phyloP scores from a whole-genome alignment of 2,888 invertebrate species.

The Cylindroiulus punctatus region DNA sequence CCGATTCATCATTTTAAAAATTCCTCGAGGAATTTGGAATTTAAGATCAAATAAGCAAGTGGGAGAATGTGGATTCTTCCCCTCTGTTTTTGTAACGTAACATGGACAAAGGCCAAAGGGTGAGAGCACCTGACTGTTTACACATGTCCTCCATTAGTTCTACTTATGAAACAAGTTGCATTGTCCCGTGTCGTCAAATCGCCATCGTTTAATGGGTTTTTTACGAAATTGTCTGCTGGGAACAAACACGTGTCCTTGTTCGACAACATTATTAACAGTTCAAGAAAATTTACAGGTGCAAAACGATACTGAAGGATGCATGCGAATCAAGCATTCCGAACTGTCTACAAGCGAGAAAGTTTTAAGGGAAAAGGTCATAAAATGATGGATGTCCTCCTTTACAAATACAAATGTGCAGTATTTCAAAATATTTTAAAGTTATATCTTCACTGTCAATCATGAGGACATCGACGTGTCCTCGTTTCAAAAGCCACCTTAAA shows the following conservation, averaged over 20 bases:
- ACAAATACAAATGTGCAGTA: too few relatives aligned
- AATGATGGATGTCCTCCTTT: constrained; percentile 45
- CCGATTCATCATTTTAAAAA: constrained; percentile 22
- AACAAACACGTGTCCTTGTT: not conserved
- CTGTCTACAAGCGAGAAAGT: not conserved
- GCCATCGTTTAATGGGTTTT: constrained; percentile 28
- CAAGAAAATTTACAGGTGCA: constrained; percentile 22
- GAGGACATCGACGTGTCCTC: not conserved
- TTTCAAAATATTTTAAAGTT: constrained; percentile 35
- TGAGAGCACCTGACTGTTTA: constrained; percentile 19
- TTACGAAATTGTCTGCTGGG: not conserved
- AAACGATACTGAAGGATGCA: not conserved
- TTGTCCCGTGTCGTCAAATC: constrained; percentile 38
- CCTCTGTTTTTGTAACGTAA: constrained; percentile 28
- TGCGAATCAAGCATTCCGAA: constrained; percentile 26
- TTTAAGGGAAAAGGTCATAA: not conserved
- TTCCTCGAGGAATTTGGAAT: constrained; percentile 3
- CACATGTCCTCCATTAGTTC: constrained; percentile 38
- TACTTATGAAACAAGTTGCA: constrained; percentile 43
- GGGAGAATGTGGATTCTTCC: not conserved
- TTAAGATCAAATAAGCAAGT: not conserved
- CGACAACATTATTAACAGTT: not conserved
- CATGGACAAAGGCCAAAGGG: constrained; percentile 2
- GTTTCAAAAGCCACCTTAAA: not conserved
- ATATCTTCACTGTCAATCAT: constrained; percentile 23